Percentiles rank a stretch among this genome's conserved stretches.
Conservation (phyloP, 1,140 invertebrate genomes). For the Drosophila leontia region DNA sequence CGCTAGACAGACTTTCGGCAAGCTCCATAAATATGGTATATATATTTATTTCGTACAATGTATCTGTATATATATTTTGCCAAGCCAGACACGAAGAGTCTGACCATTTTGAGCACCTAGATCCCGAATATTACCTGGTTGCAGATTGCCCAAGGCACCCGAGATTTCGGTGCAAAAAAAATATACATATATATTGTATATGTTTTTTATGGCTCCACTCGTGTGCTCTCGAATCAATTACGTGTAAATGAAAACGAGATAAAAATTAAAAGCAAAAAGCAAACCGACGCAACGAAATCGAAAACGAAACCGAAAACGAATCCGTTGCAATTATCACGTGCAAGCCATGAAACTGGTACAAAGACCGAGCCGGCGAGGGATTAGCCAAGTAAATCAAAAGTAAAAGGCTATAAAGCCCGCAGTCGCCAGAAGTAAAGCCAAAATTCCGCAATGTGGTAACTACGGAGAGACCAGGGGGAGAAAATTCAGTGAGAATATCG, state of each 20-base stretch:
- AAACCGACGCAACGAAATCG: slow-evolving; percentile 18
- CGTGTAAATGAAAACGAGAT: slow-evolving; percentile 54
- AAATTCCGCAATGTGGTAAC: not conserved
- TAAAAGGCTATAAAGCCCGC: slow-evolving; percentile 27
- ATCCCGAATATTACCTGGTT: slow-evolving; percentile 19
- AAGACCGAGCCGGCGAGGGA: slow-evolving; percentile 4
- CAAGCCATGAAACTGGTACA: slow-evolving; percentile 78
- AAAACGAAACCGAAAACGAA: slow-evolving; percentile 33
- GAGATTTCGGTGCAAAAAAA: slow-evolving; percentile 8
- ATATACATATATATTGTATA: slow-evolving; percentile 12
- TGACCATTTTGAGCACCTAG: slow-evolving; percentile 18
- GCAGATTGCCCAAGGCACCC: not conserved
- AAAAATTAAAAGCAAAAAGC: slow-evolving; percentile 29
- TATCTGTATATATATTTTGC: slow-evolving; percentile 5
- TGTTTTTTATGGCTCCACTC: slow-evolving; percentile 4
- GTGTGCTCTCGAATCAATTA: slow-evolving; percentile 22
- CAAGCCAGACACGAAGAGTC: slow-evolving; percentile 24
- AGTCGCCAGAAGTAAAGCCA: slow-evolving; percentile 16
- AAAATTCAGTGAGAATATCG: not conserved
- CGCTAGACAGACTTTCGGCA: slow-evolving; percentile 59
- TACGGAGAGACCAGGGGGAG: too few relatives aligned
- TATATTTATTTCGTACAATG: slow-evolving; percentile 13
- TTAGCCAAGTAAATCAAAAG: slow-evolving; percentile 34
- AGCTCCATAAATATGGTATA: slow-evolving; percentile 17
- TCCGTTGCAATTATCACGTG: slow-evolving; percentile 78